Base-by-base conservation (phyloP, 2,888 invertebrate species). In the Cephalotes varians region DNA sequence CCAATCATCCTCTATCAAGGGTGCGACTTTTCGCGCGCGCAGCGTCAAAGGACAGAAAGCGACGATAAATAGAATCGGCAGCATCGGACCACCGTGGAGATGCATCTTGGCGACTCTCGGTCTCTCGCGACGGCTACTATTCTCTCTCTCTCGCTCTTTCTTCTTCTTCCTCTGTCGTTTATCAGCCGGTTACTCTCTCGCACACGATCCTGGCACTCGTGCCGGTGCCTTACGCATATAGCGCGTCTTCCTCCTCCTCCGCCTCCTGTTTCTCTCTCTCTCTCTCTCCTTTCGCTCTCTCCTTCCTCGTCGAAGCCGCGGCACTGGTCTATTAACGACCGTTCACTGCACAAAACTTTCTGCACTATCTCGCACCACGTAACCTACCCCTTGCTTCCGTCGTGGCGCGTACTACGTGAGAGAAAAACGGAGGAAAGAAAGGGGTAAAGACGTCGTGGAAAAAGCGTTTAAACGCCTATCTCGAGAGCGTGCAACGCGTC, bases 1-100 rank as follows among this genome's bases (percentile, higher is more conserved):
- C 94, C 96, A 96, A 92, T 96, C 96, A 94, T 97, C 96, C 94
- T 96, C 96, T 93, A 96, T 95, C 90, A 96, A 95, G 88, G 96
- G 96, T 91, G 96, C 96, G 93, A 96, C 96, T 91, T 96, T 95
- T 91, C 96, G 95, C 37, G 92, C 91, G 58, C 89, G 87, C 47
- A 90, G 73, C 60, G 95, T 94, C 31, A 56, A 58, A 93, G 95
- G 93, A 94, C 95, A 94, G 85, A 92, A 91, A 85, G 93, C 94
- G 94, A 95, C 83, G 88, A 90, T 88, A 83, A 93, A 88, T 51
- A 94, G 94, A 74, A 93, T 87, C 76, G 91, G 87, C 88, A 91
- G 86, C 77, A 91, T 85, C 67, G 91, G 87, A 81, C 90, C 91
- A 81, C 88, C 88, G 91, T 92, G 86, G 83, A 90, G 87, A 90